phyloP scores from a whole-genome alignment of 2,113 vertebrate genomes.

The Tauraco erythrolophus region DNA sequence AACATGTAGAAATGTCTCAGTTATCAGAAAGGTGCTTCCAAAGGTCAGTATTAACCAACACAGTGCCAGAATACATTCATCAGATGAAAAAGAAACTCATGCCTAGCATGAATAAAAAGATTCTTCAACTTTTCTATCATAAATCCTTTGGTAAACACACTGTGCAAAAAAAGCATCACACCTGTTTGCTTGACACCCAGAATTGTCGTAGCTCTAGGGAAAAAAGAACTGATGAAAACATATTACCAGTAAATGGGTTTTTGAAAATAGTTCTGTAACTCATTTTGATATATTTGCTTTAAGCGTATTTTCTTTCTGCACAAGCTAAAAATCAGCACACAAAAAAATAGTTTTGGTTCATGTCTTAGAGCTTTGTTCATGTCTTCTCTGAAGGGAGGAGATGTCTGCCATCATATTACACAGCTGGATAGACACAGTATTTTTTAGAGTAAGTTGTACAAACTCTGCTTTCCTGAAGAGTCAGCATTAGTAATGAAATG shows the following conservation, averaged over 20 bases:
- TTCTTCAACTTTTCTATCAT: background rate
- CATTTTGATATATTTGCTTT: background rate
- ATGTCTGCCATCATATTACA: background rate
- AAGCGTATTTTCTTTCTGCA: background rate
- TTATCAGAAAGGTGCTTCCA: background rate
- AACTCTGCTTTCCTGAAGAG: background rate
- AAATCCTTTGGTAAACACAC: background rate
- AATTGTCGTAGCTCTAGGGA: background rate
- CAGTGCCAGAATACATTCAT: background rate
- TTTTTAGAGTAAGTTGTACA: background rate
- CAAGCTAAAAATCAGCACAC: background rate
- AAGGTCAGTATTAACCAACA: background rate
- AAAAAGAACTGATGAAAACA: background rate
- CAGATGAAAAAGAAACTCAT: background rate
- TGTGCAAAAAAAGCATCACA: background rate
- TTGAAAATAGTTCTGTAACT: background rate
- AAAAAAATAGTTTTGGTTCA: background rate
- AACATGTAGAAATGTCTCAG: background rate
- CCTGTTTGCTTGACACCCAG: background rate
- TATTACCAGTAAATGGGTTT: background rate
- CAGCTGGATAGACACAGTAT: background rate
- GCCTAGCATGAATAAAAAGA: background rate
- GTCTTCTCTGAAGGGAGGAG: background rate
- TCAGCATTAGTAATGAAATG: background rate
- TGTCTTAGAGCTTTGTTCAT: background rate